A percentile compares a stretch with the other conserved stretches of the same genome.
These are phyloP conservation scores for Tylochromis polylepis DNA, from an alignment of 2,113 vertebrate genomes.

Conservation along the genomic window DNA sequence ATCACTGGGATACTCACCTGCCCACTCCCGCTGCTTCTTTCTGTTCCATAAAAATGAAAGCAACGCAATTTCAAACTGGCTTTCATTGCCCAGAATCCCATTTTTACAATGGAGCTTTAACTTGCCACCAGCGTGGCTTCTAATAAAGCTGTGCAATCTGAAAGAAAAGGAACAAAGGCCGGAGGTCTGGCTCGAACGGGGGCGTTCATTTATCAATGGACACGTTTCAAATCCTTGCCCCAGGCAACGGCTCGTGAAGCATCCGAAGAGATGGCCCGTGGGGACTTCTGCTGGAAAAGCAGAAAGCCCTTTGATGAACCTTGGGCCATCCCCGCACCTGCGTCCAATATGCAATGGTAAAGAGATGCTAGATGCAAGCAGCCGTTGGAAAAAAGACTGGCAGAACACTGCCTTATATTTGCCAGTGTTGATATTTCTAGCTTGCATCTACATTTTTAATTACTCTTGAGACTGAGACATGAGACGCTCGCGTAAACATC, in stretches of 20 bases:
- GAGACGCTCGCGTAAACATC: neutral
- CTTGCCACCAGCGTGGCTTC: slow-evolving; percentile 27
- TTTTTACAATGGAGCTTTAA: slow-evolving; percentile 15
- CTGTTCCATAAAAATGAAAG: slow-evolving; percentile 37
- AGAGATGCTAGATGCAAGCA: slow-evolving; percentile 23
- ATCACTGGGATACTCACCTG: neutral
- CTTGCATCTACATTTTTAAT: neutral
- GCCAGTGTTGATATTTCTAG: neutral
- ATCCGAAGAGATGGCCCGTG: slow-evolving; percentile 20
- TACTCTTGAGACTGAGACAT: neutral
- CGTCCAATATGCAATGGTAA: slow-evolving; percentile 49
- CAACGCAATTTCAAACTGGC: slow-evolving; percentile 18
- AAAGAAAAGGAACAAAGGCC: slow-evolving; percentile 42
- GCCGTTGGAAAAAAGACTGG: neutral
- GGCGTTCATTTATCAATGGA: slow-evolving; percentile 64
- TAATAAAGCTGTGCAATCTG: slow-evolving; percentile 55
- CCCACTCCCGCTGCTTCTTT: neutral
- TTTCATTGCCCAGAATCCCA: slow-evolving; percentile 17
- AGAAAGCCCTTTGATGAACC: slow-evolving; percentile 51
- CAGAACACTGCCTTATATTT: neutral
- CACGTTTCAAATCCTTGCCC: slow-evolving; percentile 59
- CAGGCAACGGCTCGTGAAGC: slow-evolving; percentile 44
- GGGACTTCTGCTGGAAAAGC: slow-evolving; percentile 44
- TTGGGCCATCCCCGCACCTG: slow-evolving; percentile 45
- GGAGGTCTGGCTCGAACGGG: slow-evolving; percentile 10